phyloP scores from a whole-genome alignment of 2,113 vertebrate species.

The Circaetus gallicus region DNA sequence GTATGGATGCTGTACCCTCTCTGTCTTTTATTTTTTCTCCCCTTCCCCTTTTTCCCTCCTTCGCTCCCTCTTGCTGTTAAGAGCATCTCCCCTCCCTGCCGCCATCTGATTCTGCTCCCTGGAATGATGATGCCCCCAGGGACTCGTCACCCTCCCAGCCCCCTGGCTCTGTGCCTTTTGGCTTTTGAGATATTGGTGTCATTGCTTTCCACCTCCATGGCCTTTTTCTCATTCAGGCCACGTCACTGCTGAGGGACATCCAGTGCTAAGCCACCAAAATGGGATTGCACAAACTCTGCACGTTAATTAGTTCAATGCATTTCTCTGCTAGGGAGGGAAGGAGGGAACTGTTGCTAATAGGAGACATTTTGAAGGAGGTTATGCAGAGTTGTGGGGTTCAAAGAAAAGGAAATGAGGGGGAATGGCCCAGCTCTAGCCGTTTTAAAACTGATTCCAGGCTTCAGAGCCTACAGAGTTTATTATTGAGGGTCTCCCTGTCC shows the following conservation, averaged over 20 bases:
- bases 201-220: background rate
- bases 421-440: background rate
- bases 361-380: slow-evolving; percentile 1
- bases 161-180: background rate
- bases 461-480: background rate
- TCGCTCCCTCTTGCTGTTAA: background rate
- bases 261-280: slow-evolving; percentile 42
- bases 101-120: background rate
- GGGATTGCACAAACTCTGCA: slow-evolving; percentile 40
- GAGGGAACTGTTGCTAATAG: background rate
- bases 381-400: background rate
- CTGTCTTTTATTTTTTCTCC: background rate
- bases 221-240: slow-evolving; percentile 23
- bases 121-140: background rate
- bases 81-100: background rate
- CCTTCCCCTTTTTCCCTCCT: background rate
- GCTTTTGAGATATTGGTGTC: background rate
- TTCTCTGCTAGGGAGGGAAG: background rate
- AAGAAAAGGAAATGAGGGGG: background rate
- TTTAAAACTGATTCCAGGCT: background rate
- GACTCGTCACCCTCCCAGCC: background rate
- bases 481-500: background rate
- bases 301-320: slow-evolving; percentile 42
- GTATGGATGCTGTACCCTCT: background rate
- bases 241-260: background rate